These are phyloP conservation scores for Caerostris darwini DNA, from an alignment of 1,140 invertebrate genomes.

Conservation along the genomic window DNA sequence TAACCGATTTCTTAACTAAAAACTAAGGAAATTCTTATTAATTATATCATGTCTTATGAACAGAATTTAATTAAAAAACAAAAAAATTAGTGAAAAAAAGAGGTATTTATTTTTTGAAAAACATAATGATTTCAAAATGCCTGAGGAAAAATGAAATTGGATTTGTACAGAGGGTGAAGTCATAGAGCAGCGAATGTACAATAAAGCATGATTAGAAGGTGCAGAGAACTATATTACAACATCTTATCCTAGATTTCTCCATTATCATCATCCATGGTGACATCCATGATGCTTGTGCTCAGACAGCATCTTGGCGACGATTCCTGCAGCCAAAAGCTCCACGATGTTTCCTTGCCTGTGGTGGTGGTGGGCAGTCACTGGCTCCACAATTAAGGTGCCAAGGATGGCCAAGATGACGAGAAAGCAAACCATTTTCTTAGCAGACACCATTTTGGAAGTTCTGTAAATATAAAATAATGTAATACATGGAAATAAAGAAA, in stretches of 20 bases:
- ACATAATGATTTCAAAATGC: neutral
- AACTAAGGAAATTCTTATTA: no score
- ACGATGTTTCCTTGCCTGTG: constrained; percentile 52
- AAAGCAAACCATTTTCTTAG: constrained; percentile 43
- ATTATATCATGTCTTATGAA: no score
- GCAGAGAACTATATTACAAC: neutral
- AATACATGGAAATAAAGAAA: no score
- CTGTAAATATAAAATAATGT: no score
- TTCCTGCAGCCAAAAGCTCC: constrained; percentile 67
- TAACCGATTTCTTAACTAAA: no score
- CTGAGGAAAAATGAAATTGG: neutral
- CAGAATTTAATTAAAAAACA: neutral
- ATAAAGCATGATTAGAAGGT: neutral
- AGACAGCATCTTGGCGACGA: constrained; percentile 76
- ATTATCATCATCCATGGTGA: constrained; percentile 53
- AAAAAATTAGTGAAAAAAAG: neutral
- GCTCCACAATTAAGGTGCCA: constrained; percentile 26
- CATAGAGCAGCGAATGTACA: constrained; percentile 2
- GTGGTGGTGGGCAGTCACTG: neutral
- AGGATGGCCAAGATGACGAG: constrained; percentile 41
- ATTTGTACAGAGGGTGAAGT: neutral
- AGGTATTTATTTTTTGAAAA: neutral
- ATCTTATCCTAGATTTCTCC: neutral
- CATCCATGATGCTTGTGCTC: constrained; percentile 63
- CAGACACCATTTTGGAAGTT: constrained; percentile 55